Conservation (phyloP, 37 sponge, comb jelly and placozoan genomes). For the Trichoplax adhaerens region DNA sequence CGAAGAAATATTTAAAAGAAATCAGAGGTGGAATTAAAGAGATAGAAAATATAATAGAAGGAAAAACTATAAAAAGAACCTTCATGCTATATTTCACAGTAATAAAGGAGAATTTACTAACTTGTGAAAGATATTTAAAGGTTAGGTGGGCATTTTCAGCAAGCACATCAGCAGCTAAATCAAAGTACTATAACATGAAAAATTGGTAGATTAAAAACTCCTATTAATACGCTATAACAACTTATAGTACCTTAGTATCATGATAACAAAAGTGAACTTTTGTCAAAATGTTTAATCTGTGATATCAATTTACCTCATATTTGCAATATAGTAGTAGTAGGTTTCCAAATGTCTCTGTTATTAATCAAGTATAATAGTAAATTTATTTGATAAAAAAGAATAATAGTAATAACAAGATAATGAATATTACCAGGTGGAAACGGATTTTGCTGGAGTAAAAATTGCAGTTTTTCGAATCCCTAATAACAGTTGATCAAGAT, state of each 20-base stretch:
- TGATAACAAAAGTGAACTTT: too few species aligned
- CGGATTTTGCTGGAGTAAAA: constrained; percentile 78
- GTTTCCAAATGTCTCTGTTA: constrained; percentile 73
- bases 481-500: background rate
- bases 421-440: constrained; percentile 60
- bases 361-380: too few species aligned
- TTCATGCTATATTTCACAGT: background rate
- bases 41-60: background rate
- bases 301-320: constrained; percentile 35
- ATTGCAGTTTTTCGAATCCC: constrained; percentile 98
- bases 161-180: constrained; percentile 95
- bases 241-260: too few species aligned
- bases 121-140: constrained; percentile 57
- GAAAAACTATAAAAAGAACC: background rate
- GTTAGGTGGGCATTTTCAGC: constrained; percentile 90
- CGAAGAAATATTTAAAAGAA: too few species aligned
- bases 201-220: too few species aligned
- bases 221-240: too few species aligned
- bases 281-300: too few species aligned
- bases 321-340: constrained; percentile 86
- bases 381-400: too few species aligned
- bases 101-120: background rate
- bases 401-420: too few species aligned
- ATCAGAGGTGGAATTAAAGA: background rate
- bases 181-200: constrained; percentile 56